phyloP scores from a whole-genome alignment of 2,113 vertebrate species.

The Emydura subglobosa region DNA sequence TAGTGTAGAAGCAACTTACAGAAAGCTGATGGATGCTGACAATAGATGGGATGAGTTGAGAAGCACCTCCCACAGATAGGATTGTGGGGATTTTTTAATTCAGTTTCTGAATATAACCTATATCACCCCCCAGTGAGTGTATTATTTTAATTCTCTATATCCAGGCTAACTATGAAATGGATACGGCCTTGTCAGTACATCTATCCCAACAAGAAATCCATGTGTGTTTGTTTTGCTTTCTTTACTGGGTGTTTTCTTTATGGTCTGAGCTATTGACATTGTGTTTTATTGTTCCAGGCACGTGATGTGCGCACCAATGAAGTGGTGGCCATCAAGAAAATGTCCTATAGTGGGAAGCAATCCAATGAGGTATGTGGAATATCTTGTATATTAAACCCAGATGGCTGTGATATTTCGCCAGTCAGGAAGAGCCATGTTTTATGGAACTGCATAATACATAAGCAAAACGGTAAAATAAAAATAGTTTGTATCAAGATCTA shows the following conservation, averaged over 20 bases:
- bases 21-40: neutral
- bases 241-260: neutral
- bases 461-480: neutral
- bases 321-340: conserved; percentile 99
- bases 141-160: neutral
- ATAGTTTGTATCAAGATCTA: fast-evolving
- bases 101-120: neutral
- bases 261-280: neutral
- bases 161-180: neutral
- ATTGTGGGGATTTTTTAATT: neutral
- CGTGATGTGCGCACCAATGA: conserved; percentile 96
- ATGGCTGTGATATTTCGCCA: neutral
- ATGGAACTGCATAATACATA: neutral
- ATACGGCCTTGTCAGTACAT: neutral
- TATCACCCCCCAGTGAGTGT: neutral
- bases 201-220: neutral
- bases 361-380: conserved; percentile 90
- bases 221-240: neutral
- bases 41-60: neutral
- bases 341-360: conserved; percentile 99
- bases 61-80: neutral
- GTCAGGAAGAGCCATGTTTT: neutral
- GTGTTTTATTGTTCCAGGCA: conserved; percentile 81
- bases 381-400: neutral
- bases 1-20: neutral